Base-by-base conservation (phyloP, 2,888 invertebrate species). In the Onchidella celtica region DNA sequence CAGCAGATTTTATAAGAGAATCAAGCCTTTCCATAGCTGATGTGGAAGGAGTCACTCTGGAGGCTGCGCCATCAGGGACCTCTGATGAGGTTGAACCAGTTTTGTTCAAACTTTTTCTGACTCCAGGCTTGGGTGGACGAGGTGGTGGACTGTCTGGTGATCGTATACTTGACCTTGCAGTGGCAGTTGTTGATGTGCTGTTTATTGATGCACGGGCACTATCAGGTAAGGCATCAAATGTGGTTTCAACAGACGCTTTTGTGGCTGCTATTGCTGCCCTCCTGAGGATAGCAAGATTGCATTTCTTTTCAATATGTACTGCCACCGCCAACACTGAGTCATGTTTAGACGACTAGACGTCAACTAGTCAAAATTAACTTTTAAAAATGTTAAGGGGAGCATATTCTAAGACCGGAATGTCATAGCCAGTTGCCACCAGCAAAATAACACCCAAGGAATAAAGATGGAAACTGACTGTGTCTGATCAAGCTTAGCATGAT, bases 11-110 rank as follows among this genome's bases (percentile, higher is more conserved):
- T 85, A 97, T 95, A 80, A 97, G 94, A 87, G 95, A 96, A 93
- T 97, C 97, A 87, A 97, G 90, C 47, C 94, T 91, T 84, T 95
- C 95, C 92, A 95, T 94, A 89, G 95, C 94, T 79, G 93, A 90
- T 36, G 88, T 29, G 88, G 90, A 79, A 91, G 91, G 65, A 89
- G 91, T 57, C 27, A 80, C 86, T 55, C 84, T 34, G 0, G 69
- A 36, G 2, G 79, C 17, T 11, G 59, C 73, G 32, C 14, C 38
- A 36, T 68, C 72, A 2, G 68, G 69, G 1, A 66, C 21, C 0
- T 63, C 73, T 57, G 70, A 68, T 9, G 76, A 61, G 24, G 65
- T 38, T 24, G 82, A 68, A 2, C 32, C 32, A 57, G 75, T 40
- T 29, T 57, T 72, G n/a, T n/a, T n/a, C 24, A 47, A 9, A 55